These are phyloP conservation scores for Poicephalus meyeri DNA, from an alignment of 2,113 vertebrate species.

Conservation along the genomic window DNA sequence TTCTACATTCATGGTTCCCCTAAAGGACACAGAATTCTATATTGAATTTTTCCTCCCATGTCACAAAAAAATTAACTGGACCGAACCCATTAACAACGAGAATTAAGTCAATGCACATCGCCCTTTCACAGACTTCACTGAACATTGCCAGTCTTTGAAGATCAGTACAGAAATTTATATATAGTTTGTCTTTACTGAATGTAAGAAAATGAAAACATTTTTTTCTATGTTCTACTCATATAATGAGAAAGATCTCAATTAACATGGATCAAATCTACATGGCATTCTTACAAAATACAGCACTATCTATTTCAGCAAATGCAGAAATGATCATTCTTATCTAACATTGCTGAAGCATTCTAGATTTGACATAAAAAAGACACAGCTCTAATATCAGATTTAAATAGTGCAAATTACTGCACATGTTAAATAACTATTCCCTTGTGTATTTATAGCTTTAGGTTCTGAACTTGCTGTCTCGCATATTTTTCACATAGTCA, in stretches of 20 bases:
- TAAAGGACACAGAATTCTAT: slow-evolving; percentile 40
- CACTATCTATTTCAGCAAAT: slow-evolving; percentile 20
- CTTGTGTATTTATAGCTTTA: slow-evolving; percentile 59
- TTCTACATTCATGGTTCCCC: neutral
- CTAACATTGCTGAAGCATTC: slow-evolving; percentile 17
- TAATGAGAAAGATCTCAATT: neutral
- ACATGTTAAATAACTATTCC: slow-evolving; percentile 63
- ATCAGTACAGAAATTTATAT: slow-evolving; percentile 25
- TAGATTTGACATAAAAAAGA: slow-evolving; percentile 59
- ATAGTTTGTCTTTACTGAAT: slow-evolving; percentile 16
- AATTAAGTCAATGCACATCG: neutral
- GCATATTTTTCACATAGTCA: slow-evolving; percentile 17
- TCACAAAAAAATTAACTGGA: neutral
- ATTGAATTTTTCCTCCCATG: neutral
- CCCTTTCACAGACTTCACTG: neutral
- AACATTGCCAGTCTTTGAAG: neutral
- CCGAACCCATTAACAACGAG: neutral
- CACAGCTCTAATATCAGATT: slow-evolving; percentile 65
- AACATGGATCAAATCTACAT: neutral
- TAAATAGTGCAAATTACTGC: slow-evolving; percentile 67
- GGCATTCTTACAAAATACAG: slow-evolving; percentile 2
- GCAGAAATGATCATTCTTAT: slow-evolving; percentile 54
- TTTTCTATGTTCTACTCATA: neutral
- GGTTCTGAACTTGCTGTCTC: slow-evolving; percentile 37
- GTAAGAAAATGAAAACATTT: slow-evolving; percentile 3